These are phyloP conservation scores for Lasioglossum pauxillum DNA, from an alignment of 2,888 invertebrate genomes.

Conservation along the genomic window DNA sequence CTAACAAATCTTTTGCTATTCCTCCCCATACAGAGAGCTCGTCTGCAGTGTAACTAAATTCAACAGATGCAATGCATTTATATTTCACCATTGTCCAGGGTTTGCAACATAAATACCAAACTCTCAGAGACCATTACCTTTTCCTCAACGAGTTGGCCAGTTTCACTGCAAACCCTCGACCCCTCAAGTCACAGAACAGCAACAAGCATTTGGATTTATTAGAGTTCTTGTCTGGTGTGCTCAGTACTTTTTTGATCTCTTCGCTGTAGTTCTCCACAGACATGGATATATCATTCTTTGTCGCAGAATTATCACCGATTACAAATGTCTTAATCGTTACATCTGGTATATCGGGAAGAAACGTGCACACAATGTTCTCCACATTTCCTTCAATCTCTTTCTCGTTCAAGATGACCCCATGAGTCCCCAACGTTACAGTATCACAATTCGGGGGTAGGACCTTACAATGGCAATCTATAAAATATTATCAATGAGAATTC, in stretches of 20 bases:
- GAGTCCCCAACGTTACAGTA: slow-evolving; percentile 71
- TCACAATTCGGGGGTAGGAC: slow-evolving; percentile 73
- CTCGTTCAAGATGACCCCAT: slow-evolving; percentile 69
- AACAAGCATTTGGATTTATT: slow-evolving; percentile 73
- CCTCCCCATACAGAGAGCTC: slow-evolving; percentile 76
- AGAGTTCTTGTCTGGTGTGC: slow-evolving; percentile 15
- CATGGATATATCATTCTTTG: neutral
- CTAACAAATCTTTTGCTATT: slow-evolving; percentile 64
- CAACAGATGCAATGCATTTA: slow-evolving; percentile 14
- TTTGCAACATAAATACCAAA: neutral
- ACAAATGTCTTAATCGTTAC: slow-evolving; percentile 66
- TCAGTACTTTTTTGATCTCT: slow-evolving; percentile 16
- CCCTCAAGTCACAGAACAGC: slow-evolving; percentile 61
- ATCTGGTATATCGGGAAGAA: slow-evolving; percentile 75
- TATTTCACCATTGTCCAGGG: neutral
- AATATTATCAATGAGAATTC: neutral
- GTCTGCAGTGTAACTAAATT: slow-evolving; percentile 14
- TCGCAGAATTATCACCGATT: slow-evolving; percentile 17
- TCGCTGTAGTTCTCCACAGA: neutral
- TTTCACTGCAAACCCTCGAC: slow-evolving; percentile 31
- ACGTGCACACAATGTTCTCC: slow-evolving; percentile 60
- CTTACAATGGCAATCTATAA: slow-evolving; percentile 72
- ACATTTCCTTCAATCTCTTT: slow-evolving; percentile 59
- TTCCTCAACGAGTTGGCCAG: slow-evolving; percentile 49
- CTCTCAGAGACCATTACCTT: slow-evolving; percentile 51